phyloP scores from a whole-genome alignment of 2,113 vertebrate genomes.

The Anarrhichthys ocellatus region DNA sequence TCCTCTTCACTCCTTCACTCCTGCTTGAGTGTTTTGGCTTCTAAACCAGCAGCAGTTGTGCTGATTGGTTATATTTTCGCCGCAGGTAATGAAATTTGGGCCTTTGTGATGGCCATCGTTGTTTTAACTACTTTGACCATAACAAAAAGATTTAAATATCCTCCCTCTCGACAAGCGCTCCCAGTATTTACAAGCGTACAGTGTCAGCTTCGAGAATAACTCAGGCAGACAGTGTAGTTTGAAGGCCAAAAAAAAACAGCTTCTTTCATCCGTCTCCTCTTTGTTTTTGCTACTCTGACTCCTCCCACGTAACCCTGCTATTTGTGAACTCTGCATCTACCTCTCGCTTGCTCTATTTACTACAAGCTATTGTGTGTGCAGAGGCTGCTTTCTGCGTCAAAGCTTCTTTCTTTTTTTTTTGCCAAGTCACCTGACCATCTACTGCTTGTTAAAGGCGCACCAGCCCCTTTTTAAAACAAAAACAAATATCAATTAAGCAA shows the following conservation, averaged over 20 bases:
- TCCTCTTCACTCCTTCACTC: conserved; percentile 74
- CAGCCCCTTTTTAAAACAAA: conserved; percentile 45
- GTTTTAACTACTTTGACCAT: conserved; percentile 57
- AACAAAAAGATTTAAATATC: conserved; percentile 17
- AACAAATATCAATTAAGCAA: conserved; percentile 31
- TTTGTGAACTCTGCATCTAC: conserved; percentile 41
- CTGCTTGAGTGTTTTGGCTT: conserved; percentile 64
- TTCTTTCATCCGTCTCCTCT: conserved; percentile 23
- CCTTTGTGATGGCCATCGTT: conserved; percentile 5
- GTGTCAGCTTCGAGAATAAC: conserved; percentile 83
- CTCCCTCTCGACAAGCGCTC: conserved; percentile 85
- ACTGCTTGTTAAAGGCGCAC: conserved; percentile 73
- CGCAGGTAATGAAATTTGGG: conserved; percentile 77
- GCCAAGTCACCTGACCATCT: conserved; percentile 71
- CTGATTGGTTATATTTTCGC: conserved; percentile 83
- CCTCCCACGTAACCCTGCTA: conserved; percentile 22
- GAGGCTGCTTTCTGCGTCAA: conserved; percentile 53
- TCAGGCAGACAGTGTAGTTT: conserved; percentile 26
- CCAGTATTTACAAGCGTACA: conserved; percentile 84
- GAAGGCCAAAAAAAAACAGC: conserved; percentile 5
- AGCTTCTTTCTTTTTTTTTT: conserved; percentile 54
- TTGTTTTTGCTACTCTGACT: conserved; percentile 36
- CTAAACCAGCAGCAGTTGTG: conserved; percentile 77
- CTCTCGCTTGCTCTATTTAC: conserved; percentile 34
- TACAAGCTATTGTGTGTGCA: conserved; percentile 35